phyloP scores from a whole-genome alignment of 2,797 vertebrate genomes.

The Hapalemur alaotrensis region DNA sequence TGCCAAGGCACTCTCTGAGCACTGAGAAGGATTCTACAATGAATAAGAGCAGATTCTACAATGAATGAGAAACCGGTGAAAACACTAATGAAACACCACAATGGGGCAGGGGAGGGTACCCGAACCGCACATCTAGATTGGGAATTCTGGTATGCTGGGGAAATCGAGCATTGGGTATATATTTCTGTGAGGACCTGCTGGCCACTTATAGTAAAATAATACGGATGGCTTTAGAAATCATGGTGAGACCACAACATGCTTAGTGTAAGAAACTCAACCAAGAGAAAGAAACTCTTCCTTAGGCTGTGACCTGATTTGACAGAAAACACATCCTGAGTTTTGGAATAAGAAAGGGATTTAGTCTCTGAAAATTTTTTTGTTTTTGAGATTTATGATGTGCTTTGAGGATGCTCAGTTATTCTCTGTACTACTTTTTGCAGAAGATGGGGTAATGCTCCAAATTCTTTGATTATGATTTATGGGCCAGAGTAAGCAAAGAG shows the following conservation, averaged over 20 bases:
- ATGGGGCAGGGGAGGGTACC: accelerated
- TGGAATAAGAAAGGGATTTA: not conserved
- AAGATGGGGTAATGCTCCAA: not conserved
- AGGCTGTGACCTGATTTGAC: not conserved
- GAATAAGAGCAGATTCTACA: not conserved
- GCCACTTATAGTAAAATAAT: not conserved
- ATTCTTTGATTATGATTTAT: not conserved
- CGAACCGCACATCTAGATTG: not conserved
- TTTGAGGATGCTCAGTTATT: not conserved
- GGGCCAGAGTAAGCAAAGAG: not conserved
- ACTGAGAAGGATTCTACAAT: not conserved
- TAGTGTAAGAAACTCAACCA: not conserved
- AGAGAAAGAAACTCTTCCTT: not conserved
- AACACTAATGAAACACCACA: not conserved
- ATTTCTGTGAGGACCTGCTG: not conserved
- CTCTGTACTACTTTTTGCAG: not conserved
- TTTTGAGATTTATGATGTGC: not conserved
- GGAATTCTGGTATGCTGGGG: not conserved
- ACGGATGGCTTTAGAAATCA: not conserved
- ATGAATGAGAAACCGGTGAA: not conserved
- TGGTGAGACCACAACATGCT: not conserved
- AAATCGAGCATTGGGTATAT: not conserved
- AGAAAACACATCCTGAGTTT: not conserved
- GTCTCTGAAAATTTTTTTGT: not conserved
- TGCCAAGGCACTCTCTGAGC: not conserved